These are phyloP conservation scores for Melanargia galathea DNA, from an alignment of 2,888 invertebrate species.

Conservation along the genomic window DNA sequence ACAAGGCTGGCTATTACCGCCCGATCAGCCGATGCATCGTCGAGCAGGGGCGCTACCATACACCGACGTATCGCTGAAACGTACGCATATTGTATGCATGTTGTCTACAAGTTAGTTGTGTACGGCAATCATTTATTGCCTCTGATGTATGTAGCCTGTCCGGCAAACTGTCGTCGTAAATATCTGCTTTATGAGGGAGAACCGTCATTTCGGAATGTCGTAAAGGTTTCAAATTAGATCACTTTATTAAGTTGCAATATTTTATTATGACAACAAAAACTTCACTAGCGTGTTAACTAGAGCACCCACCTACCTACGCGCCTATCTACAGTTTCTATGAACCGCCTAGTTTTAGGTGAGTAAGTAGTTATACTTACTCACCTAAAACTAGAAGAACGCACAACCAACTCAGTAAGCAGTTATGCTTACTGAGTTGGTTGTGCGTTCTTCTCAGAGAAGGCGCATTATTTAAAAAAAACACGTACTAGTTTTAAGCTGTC, in stretches of 20 bases:
- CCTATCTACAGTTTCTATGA: too few species aligned
- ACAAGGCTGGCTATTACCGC: slow-evolving; percentile 75
- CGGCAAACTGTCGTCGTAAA: slow-evolving; percentile 25
- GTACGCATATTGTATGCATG: background rate
- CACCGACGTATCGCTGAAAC: slow-evolving; percentile 39
- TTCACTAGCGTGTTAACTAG: background rate
- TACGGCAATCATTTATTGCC: slow-evolving; percentile 21
- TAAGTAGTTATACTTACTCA: too few species aligned
- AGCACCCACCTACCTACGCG: background rate
- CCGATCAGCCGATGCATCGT: slow-evolving; percentile 59
- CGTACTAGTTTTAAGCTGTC: too few species aligned
- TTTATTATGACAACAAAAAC: slow-evolving; percentile 6
- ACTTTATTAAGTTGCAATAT: slow-evolving; percentile 14
- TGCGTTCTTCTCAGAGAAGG: too few species aligned
- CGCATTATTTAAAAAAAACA: too few species aligned
- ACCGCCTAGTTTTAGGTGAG: too few species aligned
- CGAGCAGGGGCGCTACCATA: slow-evolving; percentile 64
- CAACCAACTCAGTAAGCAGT: too few species aligned
- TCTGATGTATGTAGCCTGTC: slow-evolving; percentile 18
- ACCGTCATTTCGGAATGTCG: slow-evolving; percentile 18
- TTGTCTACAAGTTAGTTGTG: slow-evolving; percentile 18
- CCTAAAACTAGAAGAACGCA: too few species aligned
- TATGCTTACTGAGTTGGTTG: too few species aligned
- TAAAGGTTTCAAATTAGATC: slow-evolving; percentile 18
- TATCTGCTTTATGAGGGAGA: slow-evolving; percentile 26